These are phyloP conservation scores for Pungitius pungitius DNA, from an alignment of 2,113 vertebrate genomes.

Conservation along the genomic window DNA sequence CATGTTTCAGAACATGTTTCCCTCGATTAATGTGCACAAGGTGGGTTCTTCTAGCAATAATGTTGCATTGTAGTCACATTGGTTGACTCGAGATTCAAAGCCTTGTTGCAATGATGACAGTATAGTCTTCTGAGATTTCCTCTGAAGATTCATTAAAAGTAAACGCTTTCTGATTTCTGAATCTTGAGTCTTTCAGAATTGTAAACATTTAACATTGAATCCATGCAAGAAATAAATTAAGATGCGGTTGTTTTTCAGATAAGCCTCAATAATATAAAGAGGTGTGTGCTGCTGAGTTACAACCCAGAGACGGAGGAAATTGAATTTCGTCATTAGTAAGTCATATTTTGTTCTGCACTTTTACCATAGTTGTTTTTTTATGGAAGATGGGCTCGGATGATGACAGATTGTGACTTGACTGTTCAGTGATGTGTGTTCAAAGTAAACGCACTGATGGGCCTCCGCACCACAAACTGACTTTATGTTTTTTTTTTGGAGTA, in stretches of 20 bases:
- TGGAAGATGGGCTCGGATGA: conserved; percentile 64
- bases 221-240: background rate
- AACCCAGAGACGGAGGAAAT: conserved; percentile 81
- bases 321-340: conserved; percentile 93
- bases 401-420: conserved; percentile 77
- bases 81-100: background rate
- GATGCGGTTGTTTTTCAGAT: conserved; percentile 75
- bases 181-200: background rate
- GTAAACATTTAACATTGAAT: background rate
- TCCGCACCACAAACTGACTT: background rate
- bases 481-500: rapidly evolving
- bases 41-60: conserved; percentile 60
- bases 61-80: background rate
- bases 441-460: conserved; percentile 86
- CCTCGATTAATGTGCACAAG: conserved; percentile 92
- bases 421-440: conserved; percentile 79
- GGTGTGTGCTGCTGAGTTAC: conserved; percentile 89
- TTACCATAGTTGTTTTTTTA: background rate
- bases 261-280: conserved; percentile 89
- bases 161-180: conserved; percentile 75
- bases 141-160: conserved; percentile 74
- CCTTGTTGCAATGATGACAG: conserved; percentile 70
- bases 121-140: conserved; percentile 80
- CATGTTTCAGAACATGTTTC: conserved; percentile 96
- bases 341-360: conserved; percentile 19